Evolutionary conservation across 2,797 vertebrate genomes (phyloP).

Genomic region (Hoplostethus mediterraneus): DNA sequence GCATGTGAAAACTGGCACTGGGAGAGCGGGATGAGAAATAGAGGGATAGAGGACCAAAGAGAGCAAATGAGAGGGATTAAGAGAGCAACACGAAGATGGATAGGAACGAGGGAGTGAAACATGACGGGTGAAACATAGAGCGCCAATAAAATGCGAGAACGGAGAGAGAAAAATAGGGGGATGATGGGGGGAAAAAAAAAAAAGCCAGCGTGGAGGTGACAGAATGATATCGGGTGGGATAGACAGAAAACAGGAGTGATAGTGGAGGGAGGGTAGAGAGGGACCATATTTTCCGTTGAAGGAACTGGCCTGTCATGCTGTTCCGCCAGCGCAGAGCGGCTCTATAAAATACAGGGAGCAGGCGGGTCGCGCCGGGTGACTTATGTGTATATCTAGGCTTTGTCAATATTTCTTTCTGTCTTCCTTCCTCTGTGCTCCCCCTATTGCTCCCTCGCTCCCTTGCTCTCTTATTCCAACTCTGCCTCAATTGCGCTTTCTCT

Average conservation of each 20-base stretch:
- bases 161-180: constrained; percentile 69
- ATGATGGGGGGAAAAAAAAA: constrained; percentile 69
- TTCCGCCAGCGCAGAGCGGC: constrained; percentile 86
- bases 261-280: constrained; percentile 72
- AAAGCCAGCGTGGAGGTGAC: constrained; percentile 73
- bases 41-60: constrained; percentile 64
- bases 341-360: constrained; percentile 86
- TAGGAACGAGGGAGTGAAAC: constrained; percentile 78
- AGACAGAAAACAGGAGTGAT: constrained; percentile 82
- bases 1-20: constrained; percentile 42
- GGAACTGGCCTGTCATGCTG: constrained; percentile 90
- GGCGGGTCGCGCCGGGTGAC: constrained; percentile 84
- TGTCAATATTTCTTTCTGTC: constrained; percentile 91
- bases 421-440: constrained; percentile 71
- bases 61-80: constrained; percentile 79
- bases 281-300: constrained; percentile 88
- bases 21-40: constrained; percentile 56
- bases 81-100: constrained; percentile 79
- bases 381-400: constrained; percentile 89
- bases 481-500: constrained; percentile 36
- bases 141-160: constrained; percentile 74
- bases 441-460: constrained; percentile 53
- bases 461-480: constrained; percentile 45
- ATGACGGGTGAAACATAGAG: constrained; percentile 76
- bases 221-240: constrained; percentile 82